These are phyloP conservation scores for Oryzias dopingdopingensis DNA, from an alignment of 2,797 vertebrate species.

Conservation along the genomic window DNA sequence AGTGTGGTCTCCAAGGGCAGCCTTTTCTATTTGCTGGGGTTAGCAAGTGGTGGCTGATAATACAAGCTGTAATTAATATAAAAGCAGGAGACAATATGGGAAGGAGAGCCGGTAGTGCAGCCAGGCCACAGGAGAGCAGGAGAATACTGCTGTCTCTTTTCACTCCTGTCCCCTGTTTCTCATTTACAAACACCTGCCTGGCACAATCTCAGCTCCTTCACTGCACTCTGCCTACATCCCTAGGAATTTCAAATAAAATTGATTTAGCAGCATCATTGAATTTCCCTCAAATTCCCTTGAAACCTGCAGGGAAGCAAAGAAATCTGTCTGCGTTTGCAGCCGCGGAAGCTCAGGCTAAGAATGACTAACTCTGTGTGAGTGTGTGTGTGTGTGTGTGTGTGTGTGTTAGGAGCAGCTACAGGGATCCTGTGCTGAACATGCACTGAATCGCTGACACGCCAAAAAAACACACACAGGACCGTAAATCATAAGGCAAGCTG, in stretches of 20 bases:
- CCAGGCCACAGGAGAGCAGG: slow-evolving; percentile 87
- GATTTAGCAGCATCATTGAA: slow-evolving; percentile 85
- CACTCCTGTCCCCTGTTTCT: slow-evolving; percentile 81
- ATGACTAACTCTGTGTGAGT: slow-evolving; percentile 10
- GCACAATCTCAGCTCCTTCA: slow-evolving; percentile 70
- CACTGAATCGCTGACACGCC: slow-evolving; percentile 70
- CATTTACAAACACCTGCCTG: slow-evolving; percentile 87
- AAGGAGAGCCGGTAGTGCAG: slow-evolving; percentile 80
- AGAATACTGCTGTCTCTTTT: slow-evolving; percentile 57
- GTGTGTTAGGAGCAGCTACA: slow-evolving; percentile 37
- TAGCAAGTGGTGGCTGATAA: slow-evolving; percentile 95
- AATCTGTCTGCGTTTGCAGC: slow-evolving; percentile 51
- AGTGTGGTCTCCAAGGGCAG: slow-evolving; percentile 87
- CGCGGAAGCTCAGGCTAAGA: slow-evolving; percentile 47
- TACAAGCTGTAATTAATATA: slow-evolving; percentile 99
- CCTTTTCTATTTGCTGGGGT: slow-evolving; percentile 94
- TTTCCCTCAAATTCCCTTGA: slow-evolving; percentile 85
- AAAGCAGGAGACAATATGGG: slow-evolving; percentile 96
- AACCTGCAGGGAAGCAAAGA: slow-evolving; percentile 52
- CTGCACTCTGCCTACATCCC: slow-evolving; percentile 73
- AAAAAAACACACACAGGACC: slow-evolving; percentile 52
- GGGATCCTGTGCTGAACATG: slow-evolving; percentile 54
- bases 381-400: slow-evolving; percentile 17
- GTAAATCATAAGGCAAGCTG: slow-evolving; percentile 71
- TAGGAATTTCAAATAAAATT: slow-evolving; percentile 86